Base-by-base conservation (phyloP, 2,113 vertebrate species). In the Aplodontia rufa region DNA sequence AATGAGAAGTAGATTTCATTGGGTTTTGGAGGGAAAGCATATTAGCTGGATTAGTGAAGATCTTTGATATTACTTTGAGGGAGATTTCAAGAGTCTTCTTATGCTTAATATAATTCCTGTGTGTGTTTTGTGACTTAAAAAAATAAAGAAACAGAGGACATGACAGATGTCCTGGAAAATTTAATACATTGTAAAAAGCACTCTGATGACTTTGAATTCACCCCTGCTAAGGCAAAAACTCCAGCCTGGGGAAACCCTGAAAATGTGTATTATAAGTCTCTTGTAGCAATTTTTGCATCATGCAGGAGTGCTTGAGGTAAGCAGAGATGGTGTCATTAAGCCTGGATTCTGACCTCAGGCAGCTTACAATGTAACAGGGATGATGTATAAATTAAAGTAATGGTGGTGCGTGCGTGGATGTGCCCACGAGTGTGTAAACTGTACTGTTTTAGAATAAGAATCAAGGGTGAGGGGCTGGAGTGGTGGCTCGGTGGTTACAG, bases 31-130 rank as follows among this genome's bases (percentile, higher is more conserved):
- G 40, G 49, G 49, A 94, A 95, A 42, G 71, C 83, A 74, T 82
- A 93, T 96, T 94, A 95, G 82, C 53, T 87, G 83, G 79, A 96
- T 97, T 95, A 96, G 88, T 81, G 37, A 68, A 96, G 75, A 66
- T 95, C 72, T 94, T 95, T 84, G 53, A 17, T 87, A 76, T 64
- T 95, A 86, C 64, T 79, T 69, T 78, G 93, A 81, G 89, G 83
- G 90, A 93, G 84, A 85, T 95, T 96, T 93, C 64, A 80, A 93
- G 95, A 93, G 84, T 87, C 92, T 94, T 71, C 88, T 92, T 83
- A 78, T 74, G 53, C 51, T 69, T 90, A 82, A 87, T 87, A 69
- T 76, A 91, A 87, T 94, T 95, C 37, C 40, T 60, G 42, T 90
- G 64, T 79, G 64, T 91, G 88, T 84, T 89, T 85, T 93, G 82